Percentiles rank a stretch among this genome's conserved stretches.
Evolutionary conservation across 2,113 vertebrate genomes (phyloP).

Genomic region (Sinocyclocheilus maitianheensis): DNA sequence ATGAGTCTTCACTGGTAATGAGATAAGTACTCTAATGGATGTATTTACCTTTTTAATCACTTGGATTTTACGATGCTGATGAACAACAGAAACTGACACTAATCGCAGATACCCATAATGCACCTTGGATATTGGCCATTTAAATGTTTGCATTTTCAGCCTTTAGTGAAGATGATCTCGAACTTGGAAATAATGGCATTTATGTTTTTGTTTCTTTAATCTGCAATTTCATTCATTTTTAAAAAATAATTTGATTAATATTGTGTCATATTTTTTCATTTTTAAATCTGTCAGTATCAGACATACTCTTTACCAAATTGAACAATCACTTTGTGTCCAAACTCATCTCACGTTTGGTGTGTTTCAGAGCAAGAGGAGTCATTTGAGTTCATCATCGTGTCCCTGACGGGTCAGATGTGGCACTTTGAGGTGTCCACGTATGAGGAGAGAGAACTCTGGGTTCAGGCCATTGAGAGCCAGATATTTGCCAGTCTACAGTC

Average conservation of each 20-base stretch:
- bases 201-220: not conserved
- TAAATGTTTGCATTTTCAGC: slow-evolving; percentile 11
- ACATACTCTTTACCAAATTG: too few relatives aligned
- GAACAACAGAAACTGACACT: slow-evolving; percentile 48
- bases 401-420: slow-evolving; percentile 95
- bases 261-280: too few relatives aligned
- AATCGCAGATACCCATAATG: slow-evolving; percentile 36
- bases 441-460: slow-evolving; percentile 95
- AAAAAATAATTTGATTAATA: not conserved
- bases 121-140: slow-evolving; percentile 33
- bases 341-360: slow-evolving; percentile 28
- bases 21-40: slow-evolving; percentile 57
- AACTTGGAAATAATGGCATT: not conserved
- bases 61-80: slow-evolving; percentile 50
- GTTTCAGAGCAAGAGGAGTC: slow-evolving; percentile 92
- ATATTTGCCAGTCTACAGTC: slow-evolving; percentile 97
- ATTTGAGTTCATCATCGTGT: slow-evolving; percentile 95
- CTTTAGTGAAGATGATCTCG: not conserved
- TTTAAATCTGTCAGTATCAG: too few relatives aligned
- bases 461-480: slow-evolving; percentile 94
- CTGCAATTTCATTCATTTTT: not conserved
- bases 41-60: slow-evolving; percentile 60
- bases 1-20: slow-evolving; percentile 56
- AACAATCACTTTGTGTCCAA: slow-evolving; percentile 75
- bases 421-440: slow-evolving; percentile 87